Evolutionary conservation across 2,888 invertebrate species (phyloP), one percentile per base, ranked within the genome.

Genomic region (Chymomyza procnemis): DNA sequence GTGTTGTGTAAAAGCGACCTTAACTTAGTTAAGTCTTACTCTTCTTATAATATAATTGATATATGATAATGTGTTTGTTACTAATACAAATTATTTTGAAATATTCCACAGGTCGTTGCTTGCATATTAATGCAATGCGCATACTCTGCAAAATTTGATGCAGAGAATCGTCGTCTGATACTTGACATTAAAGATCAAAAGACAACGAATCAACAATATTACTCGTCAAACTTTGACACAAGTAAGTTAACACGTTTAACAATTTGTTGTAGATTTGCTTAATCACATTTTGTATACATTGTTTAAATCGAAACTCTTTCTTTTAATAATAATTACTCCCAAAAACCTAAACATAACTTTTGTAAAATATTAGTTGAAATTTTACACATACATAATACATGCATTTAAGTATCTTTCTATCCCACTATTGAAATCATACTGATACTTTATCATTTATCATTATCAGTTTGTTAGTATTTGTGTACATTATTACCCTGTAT

Each of bases 191-290:
- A 94, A 82, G 95, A 95, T 87, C 92, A 93, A 66, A 95, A 95
- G 89, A 90, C 91, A 76, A 94, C 94, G 84, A 95, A 95, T 89
- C 93, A 93, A 64, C 95, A 95, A 90, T 95, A 95, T 88, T 93
- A 94, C 78, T 94, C 94, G 85, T 95, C 95, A 79, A 95, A 95
- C 89, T 94, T 94, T 88, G 94, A 95, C 84, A 94, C 93, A 78
- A 95, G 95, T 95, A 91, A 94, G 94, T 92, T 85, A 64, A 67
- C 52, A 47, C 67, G 66, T 75, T 85, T 79, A 70, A 66, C 74
- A 76, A 73, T 74, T 75, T 67, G 26, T 66, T 58, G 22, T 34
- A 30, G 22, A 16, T 26, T 58, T 64, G 77, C 82, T 79, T 79
- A 63, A 66, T 61, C 54, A 61, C 57, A 69, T 66, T 26, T 26